These are phyloP conservation scores for Leiothrix lutea DNA, from an alignment of 2,113 vertebrate species.

Conservation along the genomic window DNA sequence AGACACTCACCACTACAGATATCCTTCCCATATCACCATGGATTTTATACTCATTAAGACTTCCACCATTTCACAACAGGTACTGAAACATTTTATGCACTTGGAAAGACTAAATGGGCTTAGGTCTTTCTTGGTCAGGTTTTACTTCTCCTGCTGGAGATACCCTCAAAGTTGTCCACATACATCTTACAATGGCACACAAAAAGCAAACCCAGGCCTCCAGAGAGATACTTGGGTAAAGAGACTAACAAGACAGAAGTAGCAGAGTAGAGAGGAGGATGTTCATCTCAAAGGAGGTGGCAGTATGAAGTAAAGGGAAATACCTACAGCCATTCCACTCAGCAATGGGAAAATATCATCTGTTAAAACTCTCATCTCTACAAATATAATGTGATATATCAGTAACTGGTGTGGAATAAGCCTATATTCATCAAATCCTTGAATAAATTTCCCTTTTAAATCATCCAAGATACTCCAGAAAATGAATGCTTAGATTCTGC, in stretches of 20 bases:
- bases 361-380: neutral
- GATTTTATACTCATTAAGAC: neutral
- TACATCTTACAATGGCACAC: neutral
- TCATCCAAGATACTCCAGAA: neutral
- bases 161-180: accelerated
- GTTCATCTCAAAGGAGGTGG: neutral
- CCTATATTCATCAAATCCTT: neutral
- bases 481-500: neutral
- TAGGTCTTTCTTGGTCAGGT: neutral
- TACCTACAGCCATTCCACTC: neutral
- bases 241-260: neutral
- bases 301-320: neutral
- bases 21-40: neutral
- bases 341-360: neutral
- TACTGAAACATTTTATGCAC: neutral
- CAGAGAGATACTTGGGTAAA: neutral
- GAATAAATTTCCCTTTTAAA: constrained; percentile 32
- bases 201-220: neutral
- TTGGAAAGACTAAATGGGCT: neutral
- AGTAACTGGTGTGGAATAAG: neutral
- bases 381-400: neutral
- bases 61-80: neutral
- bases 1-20: neutral
- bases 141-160: neutral
- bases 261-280: neutral